A percentile compares a stretch with the other conserved stretches of the same genome.
These are phyloP conservation scores for Nemotelus nigrinus DNA, from an alignment of 2,888 invertebrate species.

Conservation along the genomic window DNA sequence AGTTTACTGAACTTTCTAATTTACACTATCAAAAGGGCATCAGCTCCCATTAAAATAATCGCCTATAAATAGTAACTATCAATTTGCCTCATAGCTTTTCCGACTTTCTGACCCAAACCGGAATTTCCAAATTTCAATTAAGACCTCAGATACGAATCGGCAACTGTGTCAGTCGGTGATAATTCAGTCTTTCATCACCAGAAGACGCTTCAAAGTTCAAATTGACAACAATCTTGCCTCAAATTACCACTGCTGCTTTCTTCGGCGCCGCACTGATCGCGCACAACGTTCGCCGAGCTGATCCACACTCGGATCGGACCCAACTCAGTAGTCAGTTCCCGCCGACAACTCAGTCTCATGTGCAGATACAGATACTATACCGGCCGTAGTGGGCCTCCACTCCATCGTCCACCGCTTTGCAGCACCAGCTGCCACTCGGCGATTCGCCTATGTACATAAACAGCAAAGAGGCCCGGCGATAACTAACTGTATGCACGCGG, in stretches of 20 bases:
- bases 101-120: no score
- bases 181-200: no score
- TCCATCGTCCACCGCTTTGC: not conserved
- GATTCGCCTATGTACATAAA: constrained; percentile 37
- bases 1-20: no score
- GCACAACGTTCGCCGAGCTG: not conserved
- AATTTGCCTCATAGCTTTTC: no score
- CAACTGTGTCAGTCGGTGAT: no score
- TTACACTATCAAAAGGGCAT: no score
- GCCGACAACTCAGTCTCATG: constrained; percentile 13
- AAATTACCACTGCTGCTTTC: not conserved
- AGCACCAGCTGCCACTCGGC: not conserved
- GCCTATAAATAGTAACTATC: no score
- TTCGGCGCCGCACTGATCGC: not conserved
- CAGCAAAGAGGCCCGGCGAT: constrained; percentile 44
- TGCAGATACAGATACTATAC: constrained; percentile 13
- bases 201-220: no score
- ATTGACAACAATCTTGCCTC: not conserved
- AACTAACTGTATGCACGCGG: constrained; percentile 53
- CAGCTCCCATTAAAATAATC: no score
- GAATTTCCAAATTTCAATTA: no score
- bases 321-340: constrained; percentile 5
- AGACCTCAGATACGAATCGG: no score
- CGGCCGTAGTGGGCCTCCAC: not conserved
- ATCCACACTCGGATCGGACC: not conserved